Evolutionary conservation across 1,140 invertebrate genomes (phyloP), one percentile per base, ranked within the genome.

Genomic region (Vollenhovia emeryi): DNA sequence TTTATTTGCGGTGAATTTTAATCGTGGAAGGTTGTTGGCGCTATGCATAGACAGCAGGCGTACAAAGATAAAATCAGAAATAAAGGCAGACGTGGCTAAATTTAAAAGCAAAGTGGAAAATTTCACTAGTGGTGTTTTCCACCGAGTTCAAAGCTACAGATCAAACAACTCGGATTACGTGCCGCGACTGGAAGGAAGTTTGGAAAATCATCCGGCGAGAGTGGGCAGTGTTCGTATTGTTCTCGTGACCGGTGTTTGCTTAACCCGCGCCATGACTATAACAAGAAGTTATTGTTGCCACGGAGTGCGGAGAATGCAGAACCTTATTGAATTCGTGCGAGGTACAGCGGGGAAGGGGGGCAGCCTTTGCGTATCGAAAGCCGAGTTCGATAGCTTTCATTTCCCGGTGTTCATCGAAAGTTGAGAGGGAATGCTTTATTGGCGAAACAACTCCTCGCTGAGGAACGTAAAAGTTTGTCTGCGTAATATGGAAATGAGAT

Each of bases 161-260:
- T 89, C 88, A 86, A 89, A 89, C 82, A 87, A 84, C 82, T 87
- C 74, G 73, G 50, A 57, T 68, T 90, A 90, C 89, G 89, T 90
- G 89, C 89, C 33, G 45, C n/a, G 89, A 90, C 88, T 90, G 43
- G 85, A 82, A 87, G 87, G 69, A 90, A 89, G 83, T 89, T 89
- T 85, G 75, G 80, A 78, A 76, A 52, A 82, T 85, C 59, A 87
- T 86, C 85, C 69, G 36, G 36, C 36, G 66, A 64, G 66, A 57
- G 66, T 66, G 78, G 50, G 73, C 50, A 57, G 66, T 71, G 40
- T 24, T 40, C 55, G 66, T 82, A 82, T 82, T 82, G 78, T 82
- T 82, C 78, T 57, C 78, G 36, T 57, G 66, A 82, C 50, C 66
- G 48, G 36, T 57, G 78, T 82, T 82, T 71, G 66, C 66, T 82